Evolutionary conservation across 2,888 invertebrate species (phyloP), one percentile per base, ranked within the genome.

Genomic region (Tetropium fuscum): DNA sequence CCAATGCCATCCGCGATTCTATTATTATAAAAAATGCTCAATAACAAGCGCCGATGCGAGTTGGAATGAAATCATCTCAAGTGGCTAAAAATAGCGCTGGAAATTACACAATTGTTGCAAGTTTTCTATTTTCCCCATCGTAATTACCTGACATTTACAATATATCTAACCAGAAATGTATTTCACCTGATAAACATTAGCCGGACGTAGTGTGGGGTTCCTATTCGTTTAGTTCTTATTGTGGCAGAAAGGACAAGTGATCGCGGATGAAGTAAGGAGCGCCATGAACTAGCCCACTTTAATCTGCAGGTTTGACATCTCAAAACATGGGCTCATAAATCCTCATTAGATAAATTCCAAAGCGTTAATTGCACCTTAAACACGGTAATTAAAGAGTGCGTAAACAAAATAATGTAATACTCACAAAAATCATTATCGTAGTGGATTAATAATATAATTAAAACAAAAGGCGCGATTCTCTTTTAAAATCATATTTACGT

Each of bases 241-340:
- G 41, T 27, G 27, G 11, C 19, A 16, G 53, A 58, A 60, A 51
- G 40, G 32, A 43, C 40, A 69, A 69, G 66, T 59, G 45, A 66
- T 41, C 53, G 45, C 41, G 68, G 62, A 69, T 60, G 71, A 68
- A 66, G 69, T 69, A 62, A 57, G 57, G 58, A 60, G 57, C 63
- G 62, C 60, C 64, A 58, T 59, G 72, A 73, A 70, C 74, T 67
- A 72, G 72, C 75, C 76, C 71, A 67, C 68, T 71, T 58, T 67
- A 68, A 73, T 68, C 69, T 60, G 64, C 66, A 68, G 58, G 58
- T 63, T 58, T 57, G 74, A 74, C 73, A 73, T 73, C 73, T 70
- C 69, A 67, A 74, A 75, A 74, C 72, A 74, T 71, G 71, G 64
- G 64, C 61, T 61, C 58, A 66, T 66, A 57, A 68, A 27, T 30